Conservation (phyloP, 1,140 invertebrate genomes). For the Caenorhabditis briggsae region DNA sequence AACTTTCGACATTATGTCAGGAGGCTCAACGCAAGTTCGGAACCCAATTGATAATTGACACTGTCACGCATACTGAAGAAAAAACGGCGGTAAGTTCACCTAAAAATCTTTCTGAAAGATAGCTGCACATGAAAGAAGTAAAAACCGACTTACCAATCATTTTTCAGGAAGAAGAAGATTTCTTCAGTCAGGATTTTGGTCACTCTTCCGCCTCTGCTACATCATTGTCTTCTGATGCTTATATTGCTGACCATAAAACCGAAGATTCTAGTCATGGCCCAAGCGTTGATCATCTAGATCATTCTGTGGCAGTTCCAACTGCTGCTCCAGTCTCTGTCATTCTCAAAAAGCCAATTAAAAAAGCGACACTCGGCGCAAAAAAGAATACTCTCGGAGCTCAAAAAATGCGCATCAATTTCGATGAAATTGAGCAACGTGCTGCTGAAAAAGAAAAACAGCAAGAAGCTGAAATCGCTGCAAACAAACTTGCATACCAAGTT, state of each 20-base stretch:
- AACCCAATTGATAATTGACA: slow-evolving; percentile 84
- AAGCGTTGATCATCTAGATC: slow-evolving; percentile 66
- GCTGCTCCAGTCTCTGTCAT: slow-evolving; percentile 61
- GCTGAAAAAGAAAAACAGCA: slow-evolving; percentile 82
- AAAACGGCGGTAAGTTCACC: slow-evolving; percentile 33
- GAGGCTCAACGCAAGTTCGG: slow-evolving; percentile 91
- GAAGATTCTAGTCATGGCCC: slow-evolving; percentile 56
- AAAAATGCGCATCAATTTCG: slow-evolving; percentile 90
- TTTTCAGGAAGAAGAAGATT: slow-evolving; percentile 66
- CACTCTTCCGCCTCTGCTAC: slow-evolving; percentile 53
- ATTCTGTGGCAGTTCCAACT: slow-evolving; percentile 27
- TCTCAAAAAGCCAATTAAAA: slow-evolving; percentile 75
- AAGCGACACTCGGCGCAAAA: slow-evolving; percentile 81
- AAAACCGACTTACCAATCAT: background rate
- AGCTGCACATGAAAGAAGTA: no score
- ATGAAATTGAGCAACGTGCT: slow-evolving; percentile 92
- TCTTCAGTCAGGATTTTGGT: slow-evolving; percentile 71
- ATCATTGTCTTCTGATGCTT: slow-evolving; percentile 41
- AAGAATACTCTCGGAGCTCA: slow-evolving; percentile 94
- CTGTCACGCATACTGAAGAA: slow-evolving; percentile 45
- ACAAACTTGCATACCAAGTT: slow-evolving; percentile 44
- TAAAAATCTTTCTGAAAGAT: no score
- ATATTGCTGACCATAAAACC: slow-evolving; percentile 58
- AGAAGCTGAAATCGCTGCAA: slow-evolving; percentile 62
- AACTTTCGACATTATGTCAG: slow-evolving; percentile 84